A percentile compares a stretch with the other conserved stretches of the same genome.
Conservation (phyloP, 2,888 invertebrate genomes). For the Cynaeus angustus region DNA sequence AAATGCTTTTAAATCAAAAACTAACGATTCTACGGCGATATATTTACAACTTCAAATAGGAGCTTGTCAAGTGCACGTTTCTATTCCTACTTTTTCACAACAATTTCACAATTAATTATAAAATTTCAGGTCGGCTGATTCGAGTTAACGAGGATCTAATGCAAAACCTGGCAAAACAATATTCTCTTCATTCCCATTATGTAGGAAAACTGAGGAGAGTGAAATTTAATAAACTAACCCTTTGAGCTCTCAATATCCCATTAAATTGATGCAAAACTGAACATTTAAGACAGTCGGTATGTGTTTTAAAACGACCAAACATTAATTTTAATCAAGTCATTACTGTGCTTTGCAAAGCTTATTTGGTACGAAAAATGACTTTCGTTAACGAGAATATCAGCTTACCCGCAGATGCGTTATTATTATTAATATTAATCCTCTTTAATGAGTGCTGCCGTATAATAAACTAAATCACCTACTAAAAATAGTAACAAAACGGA, state of each 20-base stretch:
- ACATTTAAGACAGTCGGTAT: background rate
- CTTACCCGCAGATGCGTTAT: too few species aligned
- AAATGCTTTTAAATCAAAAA: slow-evolving; percentile 2
- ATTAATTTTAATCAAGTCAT: slow-evolving; percentile 1
- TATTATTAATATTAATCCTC: too few species aligned
- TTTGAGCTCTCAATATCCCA: slow-evolving; percentile 3
- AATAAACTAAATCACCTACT: too few species aligned
- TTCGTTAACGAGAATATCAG: too few species aligned
- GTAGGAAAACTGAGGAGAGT: slow-evolving; percentile 4
- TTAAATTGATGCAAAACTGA: background rate
- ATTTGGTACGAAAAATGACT: too few species aligned
- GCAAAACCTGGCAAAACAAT: background rate
- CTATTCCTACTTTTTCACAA: background rate
- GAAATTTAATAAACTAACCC: slow-evolving; percentile 25
- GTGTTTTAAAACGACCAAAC: background rate
- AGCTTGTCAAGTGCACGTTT: background rate
- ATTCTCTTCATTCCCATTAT: background rate
- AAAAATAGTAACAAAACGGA: too few species aligned
- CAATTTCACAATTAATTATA: background rate
- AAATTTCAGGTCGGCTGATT: background rate
- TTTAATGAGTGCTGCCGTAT: too few species aligned
- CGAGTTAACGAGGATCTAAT: background rate
- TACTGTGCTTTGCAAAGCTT: background rate
- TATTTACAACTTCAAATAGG: background rate
- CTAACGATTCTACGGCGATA: background rate